A percentile compares a stretch with the other conserved stretches of the same genome.
These are phyloP conservation scores for Mallotus villosus DNA, from an alignment of 2,797 vertebrate species.

Conservation along the genomic window DNA sequence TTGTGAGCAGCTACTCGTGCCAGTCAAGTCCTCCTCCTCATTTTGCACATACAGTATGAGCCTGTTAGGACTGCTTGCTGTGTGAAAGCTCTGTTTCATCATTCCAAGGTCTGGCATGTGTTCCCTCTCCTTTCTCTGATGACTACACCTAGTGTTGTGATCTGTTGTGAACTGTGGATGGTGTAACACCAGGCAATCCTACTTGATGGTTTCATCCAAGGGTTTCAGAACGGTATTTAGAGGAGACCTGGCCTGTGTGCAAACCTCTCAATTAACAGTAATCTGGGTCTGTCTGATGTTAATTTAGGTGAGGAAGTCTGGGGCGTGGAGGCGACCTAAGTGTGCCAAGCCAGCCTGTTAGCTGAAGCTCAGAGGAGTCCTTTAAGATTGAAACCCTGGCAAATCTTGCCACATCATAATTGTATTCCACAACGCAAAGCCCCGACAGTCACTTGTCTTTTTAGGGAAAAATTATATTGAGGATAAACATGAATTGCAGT, in stretches of 20 bases:
- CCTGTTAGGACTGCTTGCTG: background rate
- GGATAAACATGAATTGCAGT: no score
- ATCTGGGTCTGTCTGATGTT: conserved; percentile 52
- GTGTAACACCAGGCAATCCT: conserved; percentile 71
- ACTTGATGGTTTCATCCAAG: background rate
- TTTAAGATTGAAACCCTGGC: conserved; percentile 51
- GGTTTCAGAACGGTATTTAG: conserved; percentile 21
- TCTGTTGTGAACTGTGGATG: conserved; percentile 54
- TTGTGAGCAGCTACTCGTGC: background rate
- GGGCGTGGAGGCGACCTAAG: conserved; percentile 48
- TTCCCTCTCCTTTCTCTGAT: background rate
- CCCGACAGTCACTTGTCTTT: background rate
- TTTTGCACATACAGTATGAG: background rate
- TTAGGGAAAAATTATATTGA: no score
- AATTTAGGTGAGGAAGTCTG: conserved; percentile 55
- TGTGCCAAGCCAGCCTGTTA: conserved; percentile 52
- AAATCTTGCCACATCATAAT: conserved; percentile 24
- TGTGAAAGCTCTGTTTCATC: conserved; percentile 11
- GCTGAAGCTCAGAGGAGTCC: conserved; percentile 38
- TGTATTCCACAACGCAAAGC: background rate
- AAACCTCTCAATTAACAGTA: conserved; percentile 57
- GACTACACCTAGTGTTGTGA: conserved; percentile 54
- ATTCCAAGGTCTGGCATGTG: background rate
- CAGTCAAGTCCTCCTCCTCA: background rate
- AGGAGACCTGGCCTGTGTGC: conserved; percentile 53